Evolutionary conservation across 1,140 invertebrate genomes (phyloP).

Genomic region (Diuraphis noxia): DNA sequence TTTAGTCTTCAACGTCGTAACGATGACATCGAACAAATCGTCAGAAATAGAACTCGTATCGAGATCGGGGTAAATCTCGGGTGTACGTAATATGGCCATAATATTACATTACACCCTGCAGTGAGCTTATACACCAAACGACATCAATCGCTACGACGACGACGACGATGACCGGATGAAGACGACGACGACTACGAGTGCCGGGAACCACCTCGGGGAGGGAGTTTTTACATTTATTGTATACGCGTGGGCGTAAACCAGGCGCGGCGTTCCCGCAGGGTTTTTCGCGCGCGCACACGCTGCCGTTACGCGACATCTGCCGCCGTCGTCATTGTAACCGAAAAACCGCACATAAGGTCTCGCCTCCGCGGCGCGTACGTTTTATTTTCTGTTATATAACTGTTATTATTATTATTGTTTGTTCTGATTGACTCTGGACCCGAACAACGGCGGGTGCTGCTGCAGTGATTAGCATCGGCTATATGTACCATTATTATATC

Average conservation of each 20-base stretch:
- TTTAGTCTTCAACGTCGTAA: no score
- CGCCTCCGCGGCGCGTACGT: neutral
- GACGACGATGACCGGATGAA: neutral
- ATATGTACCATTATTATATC: neutral
- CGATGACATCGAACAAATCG: neutral
- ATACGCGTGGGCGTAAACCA: conserved; percentile 42
- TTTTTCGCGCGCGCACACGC: conserved; percentile 24
- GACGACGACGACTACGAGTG: neutral
- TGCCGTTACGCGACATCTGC: conserved; percentile 34
- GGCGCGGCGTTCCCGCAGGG: conserved; percentile 23
- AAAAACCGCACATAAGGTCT: conserved; percentile 52
- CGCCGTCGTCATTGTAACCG: conserved; percentile 6
- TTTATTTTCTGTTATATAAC: conserved; percentile 2
- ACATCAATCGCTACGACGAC: neutral
- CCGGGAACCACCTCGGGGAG: neutral
- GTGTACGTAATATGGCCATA: neutral
- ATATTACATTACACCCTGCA: neutral
- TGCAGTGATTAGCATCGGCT: conserved; percentile 15
- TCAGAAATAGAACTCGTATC: neutral
- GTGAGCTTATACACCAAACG: neutral
- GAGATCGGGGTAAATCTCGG: neutral
- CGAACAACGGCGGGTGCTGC: neutral
- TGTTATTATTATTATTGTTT: conserved; percentile 40
- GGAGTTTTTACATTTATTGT: conserved; percentile 16
- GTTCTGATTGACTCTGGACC: conserved; percentile 45